These are phyloP conservation scores for Pegea sp. DNA, from an alignment of 23 tunicate genomes.

Conservation along the genomic window DNA sequence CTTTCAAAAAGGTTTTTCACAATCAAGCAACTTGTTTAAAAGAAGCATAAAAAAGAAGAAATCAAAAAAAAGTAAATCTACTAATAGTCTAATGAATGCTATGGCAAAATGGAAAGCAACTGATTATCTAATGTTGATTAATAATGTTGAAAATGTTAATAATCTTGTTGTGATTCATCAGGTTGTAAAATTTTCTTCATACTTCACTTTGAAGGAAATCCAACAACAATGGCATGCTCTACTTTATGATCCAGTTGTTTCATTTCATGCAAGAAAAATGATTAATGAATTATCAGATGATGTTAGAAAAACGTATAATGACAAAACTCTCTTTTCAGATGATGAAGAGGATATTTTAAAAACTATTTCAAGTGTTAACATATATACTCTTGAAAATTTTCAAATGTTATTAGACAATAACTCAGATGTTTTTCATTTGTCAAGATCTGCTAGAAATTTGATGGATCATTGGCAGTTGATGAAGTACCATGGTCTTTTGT, in stretches of 20 bases:
- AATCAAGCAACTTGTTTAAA: no score
- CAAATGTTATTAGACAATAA: conserved; percentile 17
- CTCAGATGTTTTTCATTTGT: conserved; percentile 10
- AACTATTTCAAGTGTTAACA: conserved; percentile 10
- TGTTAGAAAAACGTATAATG: conserved; percentile 22
- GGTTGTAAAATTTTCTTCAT: conserved; percentile 74
- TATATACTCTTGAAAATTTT: conserved; percentile 18
- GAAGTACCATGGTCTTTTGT: conserved; percentile 24
- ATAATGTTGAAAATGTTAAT: conserved; percentile 46
- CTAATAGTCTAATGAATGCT: no score
- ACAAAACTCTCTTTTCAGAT: conserved; percentile 41
- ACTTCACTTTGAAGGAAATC: conserved; percentile 60
- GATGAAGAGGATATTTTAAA: conserved; percentile 43
- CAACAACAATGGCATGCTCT: conserved; percentile 82
- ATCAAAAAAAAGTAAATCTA: no score
- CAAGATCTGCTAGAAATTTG: conserved; percentile 15
- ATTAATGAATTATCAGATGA: conserved; percentile 65
- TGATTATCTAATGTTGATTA: conserved; percentile 63
- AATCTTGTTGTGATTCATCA: conserved; percentile 34
- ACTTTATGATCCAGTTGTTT: conserved; percentile 79
- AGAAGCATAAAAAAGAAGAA: no score
- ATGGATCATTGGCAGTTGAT: conserved; percentile 44
- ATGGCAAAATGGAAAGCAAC: conserved; percentile 97
- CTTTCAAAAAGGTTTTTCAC: no score
- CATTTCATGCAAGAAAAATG: conserved; percentile 50